These are phyloP conservation scores for Campaea margaritaria DNA, from an alignment of 2,888 invertebrate species.

Conservation along the genomic window DNA sequence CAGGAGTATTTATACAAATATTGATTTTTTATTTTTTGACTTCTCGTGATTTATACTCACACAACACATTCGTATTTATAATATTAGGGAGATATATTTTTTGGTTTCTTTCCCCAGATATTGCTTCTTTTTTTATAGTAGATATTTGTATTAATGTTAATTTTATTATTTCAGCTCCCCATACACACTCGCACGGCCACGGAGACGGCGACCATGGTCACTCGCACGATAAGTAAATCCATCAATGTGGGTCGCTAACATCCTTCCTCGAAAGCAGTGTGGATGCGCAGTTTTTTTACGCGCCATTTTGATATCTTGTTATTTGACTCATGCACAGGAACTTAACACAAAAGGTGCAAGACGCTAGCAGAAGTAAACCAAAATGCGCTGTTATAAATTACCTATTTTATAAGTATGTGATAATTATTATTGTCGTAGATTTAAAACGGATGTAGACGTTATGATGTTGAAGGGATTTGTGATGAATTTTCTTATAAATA, in stretches of 20 bases:
- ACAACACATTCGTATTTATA: no score
- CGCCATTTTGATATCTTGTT: conserved; percentile 6
- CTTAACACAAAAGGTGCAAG: neutral
- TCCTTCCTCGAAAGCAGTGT: conserved; percentile 11
- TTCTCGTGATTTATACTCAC: no score
- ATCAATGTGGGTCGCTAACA: conserved; percentile 1
- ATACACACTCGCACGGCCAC: conserved; percentile 61
- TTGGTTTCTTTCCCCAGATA: no score
- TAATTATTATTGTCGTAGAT: conserved; percentile 16
- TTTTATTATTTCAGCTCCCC: conserved; percentile 62
- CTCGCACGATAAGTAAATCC: conserved; percentile 50
- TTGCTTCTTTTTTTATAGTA: neutral
- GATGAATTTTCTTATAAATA: neutral
- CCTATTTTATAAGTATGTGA: conserved; percentile 34
- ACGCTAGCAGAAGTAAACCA: conserved; percentile 4
- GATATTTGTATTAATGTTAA: conserved; percentile 1
- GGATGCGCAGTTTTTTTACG: conserved; percentile 11
- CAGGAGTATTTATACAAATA: neutral
- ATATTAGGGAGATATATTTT: no score
- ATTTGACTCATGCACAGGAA: neutral
- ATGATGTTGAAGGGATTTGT: neutral
- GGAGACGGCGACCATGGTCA: conserved; percentile 51
- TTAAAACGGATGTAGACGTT: neutral
- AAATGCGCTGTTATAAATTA: conserved; percentile 27
- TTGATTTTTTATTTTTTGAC: neutral